These are phyloP conservation scores for Malacoctenus gilli DNA, from an alignment of 2,797 vertebrate genomes.

Conservation along the genomic window DNA sequence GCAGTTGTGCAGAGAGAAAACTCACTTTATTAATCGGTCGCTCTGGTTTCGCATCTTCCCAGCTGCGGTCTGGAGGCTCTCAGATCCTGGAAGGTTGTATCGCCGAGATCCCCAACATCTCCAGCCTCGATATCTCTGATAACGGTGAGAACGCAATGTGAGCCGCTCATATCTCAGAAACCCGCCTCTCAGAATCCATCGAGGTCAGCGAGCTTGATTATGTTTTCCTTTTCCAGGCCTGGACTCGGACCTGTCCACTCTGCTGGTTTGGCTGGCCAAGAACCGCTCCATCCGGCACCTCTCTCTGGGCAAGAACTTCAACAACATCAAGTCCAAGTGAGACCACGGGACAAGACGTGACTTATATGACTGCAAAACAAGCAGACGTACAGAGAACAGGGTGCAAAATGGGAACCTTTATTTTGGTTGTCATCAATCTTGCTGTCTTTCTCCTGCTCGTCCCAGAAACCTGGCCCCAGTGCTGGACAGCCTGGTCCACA, in stretches of 20 bases:
- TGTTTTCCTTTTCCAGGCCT: constrained; percentile 80
- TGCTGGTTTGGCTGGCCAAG: constrained; percentile 96
- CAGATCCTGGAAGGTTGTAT: constrained; percentile 98
- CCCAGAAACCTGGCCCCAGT: constrained; percentile 93
- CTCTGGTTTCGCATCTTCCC: constrained; percentile 16
- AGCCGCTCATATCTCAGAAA: no score
- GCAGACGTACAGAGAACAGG: no score
- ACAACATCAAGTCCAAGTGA: constrained; percentile 99
- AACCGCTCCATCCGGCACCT: constrained; percentile 96
- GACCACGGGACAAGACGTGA: neutral
- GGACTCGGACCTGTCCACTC: constrained; percentile 93
- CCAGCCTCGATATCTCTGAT: constrained; percentile 95
- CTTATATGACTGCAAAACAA: neutral
- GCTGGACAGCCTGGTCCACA: constrained; percentile 95
- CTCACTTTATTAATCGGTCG: neutral
- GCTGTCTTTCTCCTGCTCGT: neutral
- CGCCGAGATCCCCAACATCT: constrained; percentile 96
- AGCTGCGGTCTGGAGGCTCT: constrained; percentile 96
- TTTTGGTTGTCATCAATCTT: no score
- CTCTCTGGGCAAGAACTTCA: constrained; percentile 97
- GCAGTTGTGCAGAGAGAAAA: neutral
- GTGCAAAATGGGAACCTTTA: no score
- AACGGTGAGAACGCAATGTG: constrained; percentile 84
- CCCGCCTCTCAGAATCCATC: neutral
- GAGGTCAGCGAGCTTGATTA: neutral